Evolutionary conservation across 2,113 vertebrate species (phyloP).

Genomic region (Zapus hudsonius): DNA sequence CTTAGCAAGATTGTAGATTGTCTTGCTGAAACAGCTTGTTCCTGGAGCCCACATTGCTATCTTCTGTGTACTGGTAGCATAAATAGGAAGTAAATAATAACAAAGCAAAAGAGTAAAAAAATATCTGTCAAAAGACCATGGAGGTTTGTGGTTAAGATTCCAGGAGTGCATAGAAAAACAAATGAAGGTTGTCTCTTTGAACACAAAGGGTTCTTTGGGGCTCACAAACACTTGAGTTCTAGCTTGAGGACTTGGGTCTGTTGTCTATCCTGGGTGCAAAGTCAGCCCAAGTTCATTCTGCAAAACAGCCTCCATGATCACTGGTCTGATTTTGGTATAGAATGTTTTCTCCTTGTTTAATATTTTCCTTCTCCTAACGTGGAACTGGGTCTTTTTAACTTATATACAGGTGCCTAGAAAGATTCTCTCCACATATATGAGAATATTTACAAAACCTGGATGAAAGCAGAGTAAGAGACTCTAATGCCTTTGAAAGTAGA

Average conservation of each 20-base stretch:
- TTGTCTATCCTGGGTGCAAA: not conserved
- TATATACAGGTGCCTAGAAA: not conserved
- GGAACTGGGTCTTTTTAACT: not conserved
- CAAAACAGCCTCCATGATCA: not conserved
- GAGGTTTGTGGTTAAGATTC: slow-evolving; percentile 42
- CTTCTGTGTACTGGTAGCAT: slow-evolving; percentile 44
- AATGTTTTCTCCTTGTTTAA: slow-evolving; percentile 16
- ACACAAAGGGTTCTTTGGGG: not conserved
- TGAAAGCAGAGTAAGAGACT: slow-evolving; percentile 31
- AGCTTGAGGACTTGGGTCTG: not conserved
- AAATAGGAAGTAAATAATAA: slow-evolving; percentile 74
- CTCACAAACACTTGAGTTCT: not conserved
- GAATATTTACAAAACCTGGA: not conserved
- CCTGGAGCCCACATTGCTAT: not conserved
- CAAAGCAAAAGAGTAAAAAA: slow-evolving; percentile 37
- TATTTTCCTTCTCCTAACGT: not conserved
- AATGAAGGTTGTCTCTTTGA: slow-evolving; percentile 32
- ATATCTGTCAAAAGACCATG: not conserved
- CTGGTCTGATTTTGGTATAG: not conserved
- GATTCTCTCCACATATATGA: not conserved
- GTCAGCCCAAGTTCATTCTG: not conserved
- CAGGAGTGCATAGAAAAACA: not conserved
- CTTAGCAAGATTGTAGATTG: not conserved
- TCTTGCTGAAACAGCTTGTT: slow-evolving; percentile 30
- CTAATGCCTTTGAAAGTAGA: not conserved